These are phyloP conservation scores for Drosophila lacertosa DNA, from an alignment of 1,140 invertebrate species.

Conservation along the genomic window DNA sequence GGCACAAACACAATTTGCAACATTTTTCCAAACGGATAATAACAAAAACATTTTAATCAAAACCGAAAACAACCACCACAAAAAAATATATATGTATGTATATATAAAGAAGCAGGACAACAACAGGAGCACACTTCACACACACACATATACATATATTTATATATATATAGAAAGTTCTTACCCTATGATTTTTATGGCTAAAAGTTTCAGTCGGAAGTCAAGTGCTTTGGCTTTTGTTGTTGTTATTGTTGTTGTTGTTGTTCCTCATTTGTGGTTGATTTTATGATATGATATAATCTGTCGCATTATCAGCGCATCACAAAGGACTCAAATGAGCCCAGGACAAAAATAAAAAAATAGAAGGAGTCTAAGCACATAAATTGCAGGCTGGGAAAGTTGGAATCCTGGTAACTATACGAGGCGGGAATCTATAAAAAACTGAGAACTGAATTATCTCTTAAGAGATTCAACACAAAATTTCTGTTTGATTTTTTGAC, in stretches of 20 bases:
- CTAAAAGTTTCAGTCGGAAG: conserved; percentile 49
- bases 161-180: not conserved
- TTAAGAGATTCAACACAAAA: too few species aligned
- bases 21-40: conserved; percentile 84
- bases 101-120: conserved; percentile 38
- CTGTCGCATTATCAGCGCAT: conserved; percentile 22
- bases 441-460: too few species aligned
- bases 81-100: too few species aligned
- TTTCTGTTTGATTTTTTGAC: too few species aligned
- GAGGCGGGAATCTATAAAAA: too few species aligned
- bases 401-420: too few species aligned
- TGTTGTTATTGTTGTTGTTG: conserved; percentile 1
- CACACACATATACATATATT: not conserved
- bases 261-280: not conserved
- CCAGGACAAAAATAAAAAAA: too few species aligned
- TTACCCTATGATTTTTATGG: conserved; percentile 1
- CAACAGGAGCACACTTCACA: conserved; percentile 31
- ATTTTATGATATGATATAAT: conserved; percentile 23
- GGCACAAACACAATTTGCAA: conserved; percentile 83
- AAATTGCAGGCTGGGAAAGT: too few species aligned
- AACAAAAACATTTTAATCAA: conserved; percentile 83
- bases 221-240: conserved; percentile 55
- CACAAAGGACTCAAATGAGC: conserved; percentile 21
- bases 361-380: not conserved
- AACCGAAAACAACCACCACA: conserved; percentile 40